These are phyloP conservation scores for Trichonephila inaurata DNA, from an alignment of 1,140 invertebrate species.

Conservation along the genomic window DNA sequence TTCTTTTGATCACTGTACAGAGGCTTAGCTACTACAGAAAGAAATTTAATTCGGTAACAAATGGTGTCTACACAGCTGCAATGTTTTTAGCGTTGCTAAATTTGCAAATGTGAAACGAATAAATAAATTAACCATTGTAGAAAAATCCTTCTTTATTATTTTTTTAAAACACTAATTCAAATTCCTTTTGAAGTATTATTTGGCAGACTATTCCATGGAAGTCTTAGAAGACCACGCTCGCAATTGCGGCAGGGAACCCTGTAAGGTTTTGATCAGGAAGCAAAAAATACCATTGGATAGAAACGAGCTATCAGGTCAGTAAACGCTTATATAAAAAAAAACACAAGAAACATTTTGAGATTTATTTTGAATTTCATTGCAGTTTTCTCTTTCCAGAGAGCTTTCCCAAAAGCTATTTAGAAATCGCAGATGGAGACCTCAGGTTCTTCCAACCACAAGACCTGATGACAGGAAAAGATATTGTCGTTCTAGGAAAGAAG, in stretches of 20 bases:
- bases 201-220: slow-evolving; percentile 90
- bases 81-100: too few relatives aligned
- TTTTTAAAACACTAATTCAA: neutral
- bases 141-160: too few relatives aligned
- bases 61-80: too few relatives aligned
- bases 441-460: slow-evolving; percentile 82
- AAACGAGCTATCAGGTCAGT: slow-evolving; percentile 47
- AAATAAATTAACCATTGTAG: too few relatives aligned
- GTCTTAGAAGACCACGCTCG: slow-evolving; percentile 87
- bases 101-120: too few relatives aligned
- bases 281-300: slow-evolving; percentile 85
- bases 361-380: neutral
- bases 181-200: slow-evolving; percentile 84
- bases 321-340: too few relatives aligned
- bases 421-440: slow-evolving; percentile 54
- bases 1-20: too few relatives aligned
- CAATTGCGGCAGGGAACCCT: slow-evolving; percentile 88
- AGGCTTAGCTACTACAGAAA: too few relatives aligned
- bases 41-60: too few relatives aligned
- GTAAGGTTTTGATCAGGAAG: slow-evolving; percentile 87
- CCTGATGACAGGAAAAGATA: slow-evolving; percentile 88
- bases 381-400: neutral
- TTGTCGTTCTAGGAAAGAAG: slow-evolving; percentile 89
- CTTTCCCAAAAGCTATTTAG: slow-evolving; percentile 66
- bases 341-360: neutral